Evolutionary conservation across 2,888 invertebrate genomes (phyloP).

Genomic region (Dorcus parallelipipedus): DNA sequence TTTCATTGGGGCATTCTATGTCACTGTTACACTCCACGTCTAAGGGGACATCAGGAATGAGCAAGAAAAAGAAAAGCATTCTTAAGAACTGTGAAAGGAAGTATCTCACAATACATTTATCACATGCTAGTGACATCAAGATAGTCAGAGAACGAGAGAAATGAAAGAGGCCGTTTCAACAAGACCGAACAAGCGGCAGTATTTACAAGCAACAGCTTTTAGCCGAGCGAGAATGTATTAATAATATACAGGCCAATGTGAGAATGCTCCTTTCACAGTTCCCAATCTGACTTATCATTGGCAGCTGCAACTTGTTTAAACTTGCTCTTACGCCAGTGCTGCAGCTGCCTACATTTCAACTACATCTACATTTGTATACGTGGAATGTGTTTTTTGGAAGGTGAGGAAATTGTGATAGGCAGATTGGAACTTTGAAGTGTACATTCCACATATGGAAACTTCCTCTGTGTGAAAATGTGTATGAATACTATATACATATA

Average conservation of each 20-base stretch:
- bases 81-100: constrained; percentile 88
- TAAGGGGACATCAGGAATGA: constrained; percentile 34
- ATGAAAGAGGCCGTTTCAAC: constrained; percentile 50
- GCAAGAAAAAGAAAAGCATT: constrained; percentile 61
- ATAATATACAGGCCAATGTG: constrained; percentile 52
- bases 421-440: constrained; percentile 63
- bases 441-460: constrained; percentile 56
- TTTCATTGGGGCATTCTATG: constrained; percentile 87
- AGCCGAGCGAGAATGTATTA: constrained; percentile 44
- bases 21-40: constrained; percentile 79
- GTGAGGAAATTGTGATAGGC: constrained; percentile 44
- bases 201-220: constrained; percentile 57
- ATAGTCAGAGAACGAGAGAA: constrained; percentile 50
- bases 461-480: constrained; percentile 19
- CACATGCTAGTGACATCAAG: constrained; percentile 41
- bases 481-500: constrained; percentile 21
- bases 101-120: constrained; percentile 42
- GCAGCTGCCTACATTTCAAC: constrained; percentile 23
- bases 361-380: constrained; percentile 24
- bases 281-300: constrained; percentile 65
- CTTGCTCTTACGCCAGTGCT: constrained; percentile 11
- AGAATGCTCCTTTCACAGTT: constrained; percentile 76
- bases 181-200: constrained; percentile 54
- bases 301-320: constrained; percentile 18
- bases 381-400: constrained; percentile 38